phyloP scores from a whole-genome alignment of 2,113 vertebrate species.

The Hirundichthys speculiger region DNA sequence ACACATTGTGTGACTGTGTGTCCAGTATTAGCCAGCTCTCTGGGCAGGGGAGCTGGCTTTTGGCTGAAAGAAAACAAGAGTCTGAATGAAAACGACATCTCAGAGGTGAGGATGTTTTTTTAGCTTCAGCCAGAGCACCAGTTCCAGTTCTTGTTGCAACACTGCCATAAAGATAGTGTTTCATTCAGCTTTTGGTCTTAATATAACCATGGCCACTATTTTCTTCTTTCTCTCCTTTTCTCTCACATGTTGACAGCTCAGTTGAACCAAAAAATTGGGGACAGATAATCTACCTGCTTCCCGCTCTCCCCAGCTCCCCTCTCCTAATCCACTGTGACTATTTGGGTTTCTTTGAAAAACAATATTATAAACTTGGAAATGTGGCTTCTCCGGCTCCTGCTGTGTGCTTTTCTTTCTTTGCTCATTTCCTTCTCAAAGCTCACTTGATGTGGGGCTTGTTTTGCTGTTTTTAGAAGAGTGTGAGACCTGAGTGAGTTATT shows the following conservation, averaged over 20 bases:
- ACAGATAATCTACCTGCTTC: slow-evolving; percentile 70
- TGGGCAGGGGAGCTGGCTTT: slow-evolving; percentile 70
- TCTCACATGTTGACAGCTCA: slow-evolving; percentile 59
- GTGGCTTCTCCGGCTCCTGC: slow-evolving; percentile 65
- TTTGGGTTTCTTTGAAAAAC: slow-evolving; percentile 76
- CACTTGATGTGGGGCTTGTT: slow-evolving; percentile 73
- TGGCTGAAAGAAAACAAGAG: slow-evolving; percentile 78
- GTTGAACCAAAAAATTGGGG: slow-evolving; percentile 52
- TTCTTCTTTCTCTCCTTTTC: slow-evolving; percentile 18
- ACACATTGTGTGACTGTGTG: slow-evolving; percentile 70
- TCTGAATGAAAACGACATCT: slow-evolving; percentile 77
- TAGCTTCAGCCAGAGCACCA: slow-evolving; percentile 70
- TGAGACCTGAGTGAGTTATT: slow-evolving; percentile 66
- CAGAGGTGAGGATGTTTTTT: slow-evolving; percentile 76
- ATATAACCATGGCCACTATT: slow-evolving; percentile 67
- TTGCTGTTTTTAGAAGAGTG: slow-evolving; percentile 67
- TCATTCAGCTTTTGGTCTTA: slow-evolving; percentile 71
- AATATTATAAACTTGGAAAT: slow-evolving; percentile 77
- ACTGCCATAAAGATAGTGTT: slow-evolving; percentile 70
- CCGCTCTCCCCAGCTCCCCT: slow-evolving; percentile 33
- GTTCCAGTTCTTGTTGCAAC: slow-evolving; percentile 70
- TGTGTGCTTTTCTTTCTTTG: slow-evolving; percentile 67
- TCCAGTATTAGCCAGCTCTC: slow-evolving; percentile 69
- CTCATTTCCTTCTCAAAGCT: slow-evolving; percentile 79
- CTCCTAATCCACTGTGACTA: slow-evolving; percentile 59